Evolutionary conservation across 2,113 vertebrate species (phyloP).

Genomic region (Anthoscopus minutus): DNA sequence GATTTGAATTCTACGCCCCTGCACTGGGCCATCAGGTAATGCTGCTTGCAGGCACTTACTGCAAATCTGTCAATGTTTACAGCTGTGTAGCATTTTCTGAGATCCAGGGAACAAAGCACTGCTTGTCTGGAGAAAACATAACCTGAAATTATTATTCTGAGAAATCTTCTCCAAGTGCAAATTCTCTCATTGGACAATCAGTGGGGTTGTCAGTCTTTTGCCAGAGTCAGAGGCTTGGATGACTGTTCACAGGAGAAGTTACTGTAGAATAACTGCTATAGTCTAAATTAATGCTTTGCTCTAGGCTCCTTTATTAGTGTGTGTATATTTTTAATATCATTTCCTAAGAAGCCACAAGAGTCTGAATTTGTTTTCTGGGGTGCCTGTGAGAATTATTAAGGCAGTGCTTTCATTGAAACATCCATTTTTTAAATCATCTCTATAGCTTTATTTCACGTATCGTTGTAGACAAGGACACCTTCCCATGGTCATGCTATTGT

Average conservation of each 20-base stretch:
- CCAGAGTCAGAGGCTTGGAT: neutral
- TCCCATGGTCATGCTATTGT: slow-evolving; percentile 86
- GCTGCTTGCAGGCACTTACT: neutral
- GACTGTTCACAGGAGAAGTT: neutral
- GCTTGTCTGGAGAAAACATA: neutral
- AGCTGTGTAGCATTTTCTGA: neutral
- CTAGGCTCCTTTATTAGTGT: neutral
- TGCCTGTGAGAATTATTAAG: neutral
- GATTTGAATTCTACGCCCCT: slow-evolving; percentile 95
- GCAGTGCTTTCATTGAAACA: neutral
- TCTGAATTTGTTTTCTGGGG: neutral
- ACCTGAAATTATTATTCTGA: neutral
- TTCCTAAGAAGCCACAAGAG: neutral
- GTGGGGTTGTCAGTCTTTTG: neutral
- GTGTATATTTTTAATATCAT: neutral
- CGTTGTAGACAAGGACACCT: slow-evolving; percentile 88
- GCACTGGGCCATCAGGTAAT: slow-evolving; percentile 95
- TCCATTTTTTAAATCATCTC: neutral
- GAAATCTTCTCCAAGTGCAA: fast-evolving
- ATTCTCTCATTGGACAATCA: neutral
- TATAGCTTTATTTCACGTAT: neutral
- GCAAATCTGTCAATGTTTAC: neutral
- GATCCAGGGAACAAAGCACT: neutral
- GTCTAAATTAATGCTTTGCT: neutral
- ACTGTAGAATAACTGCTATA: neutral